Conservation (phyloP, 2,888 invertebrate genomes). For the Nyleta sp. region DNA sequence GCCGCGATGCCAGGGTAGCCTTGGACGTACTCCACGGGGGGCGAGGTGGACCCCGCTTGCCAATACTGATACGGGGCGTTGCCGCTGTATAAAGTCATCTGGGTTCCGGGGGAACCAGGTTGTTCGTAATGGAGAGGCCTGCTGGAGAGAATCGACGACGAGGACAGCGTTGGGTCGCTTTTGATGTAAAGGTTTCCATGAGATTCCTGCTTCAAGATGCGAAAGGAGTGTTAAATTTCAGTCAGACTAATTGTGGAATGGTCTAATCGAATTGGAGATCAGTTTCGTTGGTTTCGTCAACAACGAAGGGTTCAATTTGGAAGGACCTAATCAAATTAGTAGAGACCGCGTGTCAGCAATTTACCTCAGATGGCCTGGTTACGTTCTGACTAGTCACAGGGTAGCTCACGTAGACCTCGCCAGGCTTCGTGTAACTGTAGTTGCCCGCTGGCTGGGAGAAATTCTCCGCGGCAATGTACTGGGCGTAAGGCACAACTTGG, state of each 20-base stretch:
- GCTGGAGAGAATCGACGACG: constrained; percentile 84
- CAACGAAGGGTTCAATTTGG: too few relatives aligned
- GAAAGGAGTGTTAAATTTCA: not conserved
- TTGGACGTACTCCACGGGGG: constrained; percentile 77
- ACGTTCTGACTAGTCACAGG: constrained; percentile 73
- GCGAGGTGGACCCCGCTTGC: constrained; percentile 68
- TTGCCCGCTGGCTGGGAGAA: constrained; percentile 73
- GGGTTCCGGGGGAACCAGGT: constrained; percentile 84
- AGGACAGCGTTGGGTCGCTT: constrained; percentile 87
- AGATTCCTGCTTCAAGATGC: constrained; percentile 78
- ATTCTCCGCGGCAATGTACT: constrained; percentile 75
- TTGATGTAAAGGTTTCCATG: constrained; percentile 86
- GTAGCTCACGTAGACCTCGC: constrained; percentile 75
- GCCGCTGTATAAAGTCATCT: constrained; percentile 85
- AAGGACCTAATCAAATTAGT: too few relatives aligned
- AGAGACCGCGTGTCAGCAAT: too few relatives aligned
- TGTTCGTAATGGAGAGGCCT: constrained; percentile 84
- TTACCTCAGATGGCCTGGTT: constrained; percentile 75
- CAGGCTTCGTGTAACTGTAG: constrained; percentile 76
- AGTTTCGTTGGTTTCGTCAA: too few relatives aligned
- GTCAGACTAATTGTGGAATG: too few relatives aligned
- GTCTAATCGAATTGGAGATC: too few relatives aligned
- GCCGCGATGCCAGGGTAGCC: constrained; percentile 75
- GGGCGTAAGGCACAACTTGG: constrained; percentile 77
- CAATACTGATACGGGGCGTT: constrained; percentile 84